These are phyloP conservation scores for Antheraea mylitta DNA, from an alignment of 1,140 invertebrate genomes.

Conservation along the genomic window DNA sequence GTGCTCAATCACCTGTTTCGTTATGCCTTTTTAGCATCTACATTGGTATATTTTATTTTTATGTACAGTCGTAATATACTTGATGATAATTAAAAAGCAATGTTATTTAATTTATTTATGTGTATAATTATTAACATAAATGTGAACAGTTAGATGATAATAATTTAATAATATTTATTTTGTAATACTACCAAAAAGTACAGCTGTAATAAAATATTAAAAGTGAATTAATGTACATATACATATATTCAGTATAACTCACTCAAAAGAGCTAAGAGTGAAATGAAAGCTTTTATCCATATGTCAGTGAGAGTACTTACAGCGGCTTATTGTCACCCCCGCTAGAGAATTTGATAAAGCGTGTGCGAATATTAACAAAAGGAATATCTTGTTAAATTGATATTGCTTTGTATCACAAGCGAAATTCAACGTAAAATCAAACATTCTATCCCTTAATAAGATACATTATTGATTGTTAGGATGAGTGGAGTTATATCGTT, in stretches of 20 bases:
- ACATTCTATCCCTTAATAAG: conserved; percentile 17
- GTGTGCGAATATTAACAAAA: conserved; percentile 79
- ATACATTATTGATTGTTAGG: conserved; percentile 41
- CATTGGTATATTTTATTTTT: neutral
- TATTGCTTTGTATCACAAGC: conserved; percentile 50
- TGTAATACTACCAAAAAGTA: neutral
- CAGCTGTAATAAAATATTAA: neutral
- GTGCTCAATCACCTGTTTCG: neutral
- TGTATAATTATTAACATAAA: neutral
- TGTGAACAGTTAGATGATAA: neutral
- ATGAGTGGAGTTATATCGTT: conserved; percentile 47
- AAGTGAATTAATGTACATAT: conserved; percentile 5
- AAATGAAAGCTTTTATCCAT: conserved; percentile 79
- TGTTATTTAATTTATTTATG: neutral
- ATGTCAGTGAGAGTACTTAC: conserved; percentile 77
- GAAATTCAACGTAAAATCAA: conserved; percentile 44
- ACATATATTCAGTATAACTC: conserved; percentile 20
- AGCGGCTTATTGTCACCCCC: conserved; percentile 78
- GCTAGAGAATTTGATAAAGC: conserved; percentile 79
- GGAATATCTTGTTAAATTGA: conserved; percentile 79
- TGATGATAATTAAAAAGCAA: neutral
- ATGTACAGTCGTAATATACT: neutral
- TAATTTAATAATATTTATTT: neutral
- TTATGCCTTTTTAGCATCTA: neutral
- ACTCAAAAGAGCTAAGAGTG: conserved; percentile 73